A percentile compares a stretch with the other conserved stretches of the same genome.
phyloP scores from a whole-genome alignment of 2,113 vertebrate species.

The Scolopax mira region DNA sequence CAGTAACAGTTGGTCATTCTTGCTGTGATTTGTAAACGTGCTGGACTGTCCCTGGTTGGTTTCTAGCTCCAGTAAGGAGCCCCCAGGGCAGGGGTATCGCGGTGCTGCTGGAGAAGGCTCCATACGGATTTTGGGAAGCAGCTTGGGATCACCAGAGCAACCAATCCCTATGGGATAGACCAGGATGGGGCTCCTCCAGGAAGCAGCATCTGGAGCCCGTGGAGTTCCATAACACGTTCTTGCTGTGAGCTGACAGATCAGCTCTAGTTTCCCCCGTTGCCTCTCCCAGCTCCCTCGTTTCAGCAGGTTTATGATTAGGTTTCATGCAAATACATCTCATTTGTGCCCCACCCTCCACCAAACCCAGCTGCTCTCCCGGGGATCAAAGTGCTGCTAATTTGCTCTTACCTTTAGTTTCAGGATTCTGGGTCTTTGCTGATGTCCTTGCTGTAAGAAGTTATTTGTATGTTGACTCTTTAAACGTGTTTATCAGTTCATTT shows the following conservation, averaged over 20 bases:
- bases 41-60: background rate
- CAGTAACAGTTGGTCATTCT: background rate
- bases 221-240: background rate
- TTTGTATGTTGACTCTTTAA: background rate
- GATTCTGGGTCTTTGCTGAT: background rate
- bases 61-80: background rate
- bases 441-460: background rate
- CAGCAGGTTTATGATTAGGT: background rate
- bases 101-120: background rate
- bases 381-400: background rate
- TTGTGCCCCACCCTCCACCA: background rate
- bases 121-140: background rate
- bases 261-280: background rate
- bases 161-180: fast-evolving
- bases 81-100: background rate
- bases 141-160: background rate
- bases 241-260: background rate
- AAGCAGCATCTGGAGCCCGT: background rate
- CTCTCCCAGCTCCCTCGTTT: background rate
- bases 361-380: background rate
- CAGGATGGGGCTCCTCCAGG: background rate
- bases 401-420: background rate
- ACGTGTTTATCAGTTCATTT: background rate
- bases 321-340: background rate
- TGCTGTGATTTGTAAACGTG: background rate